Evolutionary conservation across 2,797 vertebrate genomes (phyloP), one percentile per base, ranked within the genome.

Genomic region (Sorex maritimensis): DNA sequence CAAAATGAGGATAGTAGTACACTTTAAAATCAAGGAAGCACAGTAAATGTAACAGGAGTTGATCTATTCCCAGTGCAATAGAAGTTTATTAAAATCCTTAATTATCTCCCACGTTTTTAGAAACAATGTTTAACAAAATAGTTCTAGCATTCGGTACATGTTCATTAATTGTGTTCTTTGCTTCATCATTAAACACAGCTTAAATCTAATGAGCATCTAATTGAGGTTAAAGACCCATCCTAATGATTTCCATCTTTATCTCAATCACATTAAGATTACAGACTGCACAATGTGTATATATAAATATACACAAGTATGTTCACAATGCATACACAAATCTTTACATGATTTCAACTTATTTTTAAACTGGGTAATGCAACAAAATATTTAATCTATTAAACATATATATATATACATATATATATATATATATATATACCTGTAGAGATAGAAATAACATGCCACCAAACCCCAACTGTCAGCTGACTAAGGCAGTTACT

Each of bases 121-220:
- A 95, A 96, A 96, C 65, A 95, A 86, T 90, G 83, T 94, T 94
- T 81, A 95, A 94, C 82, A 90, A 95, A 95, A 95, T 78, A 95
- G 61, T 91, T 83, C 55, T 61, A 95, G 68, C 74, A 87, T 91
- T 86, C 26, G 3, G 71, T 91, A 79, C 74, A 65, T 69, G 78
- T 75, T 96, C 92, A 96, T 96, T 96, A 96, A 96, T 44, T 93
- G 94, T 75, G 69, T 89, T 89, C 90, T 95, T 95, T 79, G 46
- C 89, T 91, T 96, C 87, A 91, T 93, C 74, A 34, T 96, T 97
- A 97, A 95, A 94, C 79, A 93, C 74, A 94, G 89, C 68, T 91
- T 96, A 95, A 94, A 85, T 94, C 79, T 95, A 96, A 96, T 89
- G 67, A 95, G 92, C 89, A 95, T 88, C 91, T 92, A 95, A 95